These are phyloP conservation scores for Heteromormyrus szaboi DNA, from an alignment of 2,797 vertebrate species.

Conservation along the genomic window DNA sequence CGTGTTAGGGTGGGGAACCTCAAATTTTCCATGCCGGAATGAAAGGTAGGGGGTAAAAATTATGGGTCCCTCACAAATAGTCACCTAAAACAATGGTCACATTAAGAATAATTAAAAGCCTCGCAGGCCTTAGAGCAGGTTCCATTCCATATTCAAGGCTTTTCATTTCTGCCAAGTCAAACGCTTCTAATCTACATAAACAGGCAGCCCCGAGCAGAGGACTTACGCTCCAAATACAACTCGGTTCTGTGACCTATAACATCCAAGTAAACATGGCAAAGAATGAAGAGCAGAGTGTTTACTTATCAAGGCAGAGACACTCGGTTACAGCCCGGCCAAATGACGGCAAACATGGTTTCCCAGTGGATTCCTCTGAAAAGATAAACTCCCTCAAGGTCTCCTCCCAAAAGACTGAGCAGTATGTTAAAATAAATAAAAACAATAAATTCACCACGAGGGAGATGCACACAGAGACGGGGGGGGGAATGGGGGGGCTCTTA, in stretches of 20 bases:
- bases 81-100: neutral
- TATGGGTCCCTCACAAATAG: neutral
- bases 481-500: conserved; percentile 46
- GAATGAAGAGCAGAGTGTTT: neutral
- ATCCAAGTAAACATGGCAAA: neutral
- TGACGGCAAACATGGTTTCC: neutral
- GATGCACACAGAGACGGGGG: neutral
- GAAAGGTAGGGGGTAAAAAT: neutral
- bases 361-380: neutral
- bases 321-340: neutral
- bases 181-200: neutral
- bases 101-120: neutral
- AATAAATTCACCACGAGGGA: neutral
- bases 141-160: neutral
- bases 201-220: neutral
- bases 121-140: neutral
- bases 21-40: neutral
- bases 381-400: neutral
- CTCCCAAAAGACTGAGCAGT: neutral
- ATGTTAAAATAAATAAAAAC: neutral
- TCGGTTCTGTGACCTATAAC: neutral
- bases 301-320: neutral
- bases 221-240: neutral
- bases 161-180: neutral
- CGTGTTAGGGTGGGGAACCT: neutral